Base-by-base conservation (phyloP, 1,140 invertebrate species). In the Drosophila busckii region DNA sequence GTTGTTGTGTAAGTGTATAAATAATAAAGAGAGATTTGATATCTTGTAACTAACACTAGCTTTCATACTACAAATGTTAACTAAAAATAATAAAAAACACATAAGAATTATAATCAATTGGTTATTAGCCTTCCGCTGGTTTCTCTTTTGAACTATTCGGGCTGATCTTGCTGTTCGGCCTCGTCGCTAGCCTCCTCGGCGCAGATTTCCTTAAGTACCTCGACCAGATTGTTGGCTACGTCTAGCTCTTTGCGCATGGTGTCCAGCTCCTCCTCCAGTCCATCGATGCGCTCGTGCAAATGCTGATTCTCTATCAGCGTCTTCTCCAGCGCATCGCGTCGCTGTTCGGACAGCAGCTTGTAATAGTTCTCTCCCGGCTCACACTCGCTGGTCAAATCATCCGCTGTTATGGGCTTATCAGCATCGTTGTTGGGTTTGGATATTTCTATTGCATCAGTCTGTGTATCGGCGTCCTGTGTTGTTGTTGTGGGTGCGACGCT, bases 291-390 rank as follows among this genome's bases (percentile, higher is more conserved):
- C 19, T 89, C 87, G 42, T 88, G 87, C 22, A 89, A 70, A 55
- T 87, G 87, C 44, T 88, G 86, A 78, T 92, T 92, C 84, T 93
- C 90, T 20, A 88, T 86, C 4, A 92, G 87, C 4, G 90, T 88
- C 37, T 90, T 88, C 32, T 92, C 87, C 4, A 93, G 69, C 2
- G 90, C 90, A 49, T 89, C 69, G 28, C 89, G 86, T 25, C 91
- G 89, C 42, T 89, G 89, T 84, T 93, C 92, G 6, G 92, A 91
- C 7, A 92, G 55, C 20, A 89, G 78, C 85, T 91, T 87, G 90
- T 91, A 93, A 60, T 93, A 93, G 53, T 90, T 88, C 61, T 90
- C 89, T 63, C 91, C 90, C 0, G 91, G 90, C 19, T 89, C 88
- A 70, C 86, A 85, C 65, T 89, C 88, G 3, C 88, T 89, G n/a